phyloP scores from a whole-genome alignment of 2,797 vertebrate genomes.

The Naso thynnoides region DNA sequence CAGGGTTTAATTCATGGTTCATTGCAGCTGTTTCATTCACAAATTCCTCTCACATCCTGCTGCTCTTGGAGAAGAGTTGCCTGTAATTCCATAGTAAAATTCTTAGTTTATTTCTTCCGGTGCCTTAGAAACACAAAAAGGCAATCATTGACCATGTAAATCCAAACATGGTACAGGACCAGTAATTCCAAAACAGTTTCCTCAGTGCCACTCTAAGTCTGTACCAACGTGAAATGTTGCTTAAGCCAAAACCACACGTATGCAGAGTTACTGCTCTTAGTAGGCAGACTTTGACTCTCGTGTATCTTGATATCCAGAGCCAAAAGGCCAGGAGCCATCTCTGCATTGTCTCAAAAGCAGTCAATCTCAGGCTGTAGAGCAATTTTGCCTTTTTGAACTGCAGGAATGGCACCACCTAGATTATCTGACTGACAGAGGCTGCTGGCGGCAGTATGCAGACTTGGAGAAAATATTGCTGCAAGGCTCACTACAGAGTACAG shows the following conservation, averaged over 20 bases:
- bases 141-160: constrained; percentile 1
- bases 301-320: constrained; percentile 21
- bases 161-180: neutral
- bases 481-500: constrained; percentile 20
- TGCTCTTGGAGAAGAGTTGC: neutral
- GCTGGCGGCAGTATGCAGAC: constrained; percentile 3
- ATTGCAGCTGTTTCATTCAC: neutral
- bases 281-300: neutral
- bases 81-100: neutral
- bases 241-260: neutral
- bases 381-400: neutral
- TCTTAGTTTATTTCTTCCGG: neutral
- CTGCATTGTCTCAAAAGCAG: constrained; percentile 5
- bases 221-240: neutral
- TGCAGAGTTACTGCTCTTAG: constrained; percentile 5
- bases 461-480: constrained; percentile 8
- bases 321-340: constrained; percentile 27
- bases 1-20: constrained; percentile 4
- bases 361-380: constrained; percentile 22
- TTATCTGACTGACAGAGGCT: neutral
- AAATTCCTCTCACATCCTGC: neutral
- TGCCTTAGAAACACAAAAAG: constrained; percentile 9
- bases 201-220: no score
- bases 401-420: neutral
- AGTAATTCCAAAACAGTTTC: neutral